A percentile compares a stretch with the other conserved stretches of the same genome.
phyloP scores from a whole-genome alignment of 2,888 invertebrate species.

The Agrenia bidenticulata region DNA sequence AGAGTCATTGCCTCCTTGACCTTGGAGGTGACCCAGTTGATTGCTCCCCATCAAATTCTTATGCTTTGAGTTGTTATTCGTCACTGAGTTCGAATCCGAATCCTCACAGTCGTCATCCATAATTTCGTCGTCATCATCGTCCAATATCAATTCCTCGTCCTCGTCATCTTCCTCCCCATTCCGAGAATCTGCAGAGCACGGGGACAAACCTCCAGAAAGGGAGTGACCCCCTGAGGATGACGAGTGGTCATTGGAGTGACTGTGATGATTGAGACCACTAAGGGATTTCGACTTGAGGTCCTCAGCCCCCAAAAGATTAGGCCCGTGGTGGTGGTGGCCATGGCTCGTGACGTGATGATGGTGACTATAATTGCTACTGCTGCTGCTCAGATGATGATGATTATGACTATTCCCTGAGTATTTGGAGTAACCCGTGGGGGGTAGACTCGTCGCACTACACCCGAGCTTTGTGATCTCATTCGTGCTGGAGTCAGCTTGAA shows the following conservation, averaged over 20 bases:
- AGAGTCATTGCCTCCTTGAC: no score
- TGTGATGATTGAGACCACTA: not conserved
- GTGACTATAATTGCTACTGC: constrained; percentile 2
- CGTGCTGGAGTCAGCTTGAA: constrained; percentile 46
- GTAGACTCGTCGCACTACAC: not conserved
- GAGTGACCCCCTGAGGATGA: no score
- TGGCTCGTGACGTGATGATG: constrained; percentile 4
- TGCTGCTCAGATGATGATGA: not conserved
- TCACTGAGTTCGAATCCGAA: constrained; percentile 7
- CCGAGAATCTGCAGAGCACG: no score
- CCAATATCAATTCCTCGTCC: constrained; percentile 56
- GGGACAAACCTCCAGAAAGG: no score
- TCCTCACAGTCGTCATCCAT: constrained; percentile 55
- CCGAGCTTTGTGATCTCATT: constrained; percentile 20
- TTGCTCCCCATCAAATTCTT: no score
- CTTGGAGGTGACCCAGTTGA: no score
- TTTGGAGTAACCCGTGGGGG: not conserved
- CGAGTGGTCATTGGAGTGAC: not conserved
- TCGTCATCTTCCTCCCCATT: constrained; percentile 54
- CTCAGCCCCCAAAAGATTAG: no score
- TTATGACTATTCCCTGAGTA: not conserved
- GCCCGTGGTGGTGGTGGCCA: no score
- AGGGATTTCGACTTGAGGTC: no score
- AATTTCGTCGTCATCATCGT: constrained; percentile 55
- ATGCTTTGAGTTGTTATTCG: not conserved